Conservation (phyloP, 2,797 vertebrate genomes). For the Sphenopsis melanotis region DNA sequence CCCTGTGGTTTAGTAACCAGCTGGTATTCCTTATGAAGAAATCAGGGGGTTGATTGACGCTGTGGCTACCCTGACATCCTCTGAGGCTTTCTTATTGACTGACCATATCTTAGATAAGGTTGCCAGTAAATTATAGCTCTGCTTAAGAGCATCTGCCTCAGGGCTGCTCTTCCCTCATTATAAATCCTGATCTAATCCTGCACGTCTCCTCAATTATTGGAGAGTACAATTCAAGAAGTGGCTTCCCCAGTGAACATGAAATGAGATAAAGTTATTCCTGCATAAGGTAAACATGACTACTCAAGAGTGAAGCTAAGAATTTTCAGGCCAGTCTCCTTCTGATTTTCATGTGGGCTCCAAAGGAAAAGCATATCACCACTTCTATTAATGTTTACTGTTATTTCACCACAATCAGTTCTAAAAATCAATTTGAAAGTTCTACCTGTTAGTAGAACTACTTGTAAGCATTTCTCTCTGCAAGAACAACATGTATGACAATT, state of each 20-base stretch:
- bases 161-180: slow-evolving; percentile 48
- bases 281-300: not conserved
- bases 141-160: slow-evolving; percentile 46
- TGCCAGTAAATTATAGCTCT: slow-evolving; percentile 54
- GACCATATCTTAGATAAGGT: slow-evolving; percentile 37
- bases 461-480: not conserved
- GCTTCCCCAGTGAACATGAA: not conserved
- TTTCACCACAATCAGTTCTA: not conserved
- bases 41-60: slow-evolving; percentile 12
- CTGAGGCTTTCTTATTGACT: slow-evolving; percentile 45
- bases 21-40: slow-evolving; percentile 19
- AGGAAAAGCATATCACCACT: not conserved
- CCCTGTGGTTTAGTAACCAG: slow-evolving; percentile 1
- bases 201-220: slow-evolving; percentile 41
- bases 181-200: slow-evolving; percentile 59
- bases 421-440: not conserved
- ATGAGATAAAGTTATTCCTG: not conserved
- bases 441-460: too few relatives aligned
- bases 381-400: not conserved
- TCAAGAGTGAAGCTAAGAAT: not conserved
- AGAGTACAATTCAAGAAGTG: slow-evolving; percentile 29
- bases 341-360: not conserved
- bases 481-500: not conserved
- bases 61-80: slow-evolving; percentile 35
- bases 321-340: not conserved